These are phyloP conservation scores for Nymphalis polychloros DNA, from an alignment of 2,888 invertebrate genomes.

Conservation along the genomic window DNA sequence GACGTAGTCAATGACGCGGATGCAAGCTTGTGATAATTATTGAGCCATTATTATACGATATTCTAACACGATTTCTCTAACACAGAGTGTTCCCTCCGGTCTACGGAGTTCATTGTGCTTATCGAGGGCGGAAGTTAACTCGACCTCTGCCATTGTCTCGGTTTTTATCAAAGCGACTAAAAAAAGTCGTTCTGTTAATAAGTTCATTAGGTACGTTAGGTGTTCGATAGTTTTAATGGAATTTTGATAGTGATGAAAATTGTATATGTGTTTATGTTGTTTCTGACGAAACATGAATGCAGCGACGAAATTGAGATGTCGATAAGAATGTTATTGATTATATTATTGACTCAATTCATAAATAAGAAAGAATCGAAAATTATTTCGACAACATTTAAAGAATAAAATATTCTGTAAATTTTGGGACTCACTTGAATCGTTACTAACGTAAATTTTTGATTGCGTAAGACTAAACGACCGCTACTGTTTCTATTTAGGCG, in stretches of 20 bases:
- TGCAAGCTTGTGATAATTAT: background rate
- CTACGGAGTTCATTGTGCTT: slow-evolving; percentile 27
- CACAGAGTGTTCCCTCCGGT: slow-evolving; percentile 18
- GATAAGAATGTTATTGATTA: too few species aligned
- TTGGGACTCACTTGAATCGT: too few species aligned
- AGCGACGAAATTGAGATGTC: too few species aligned
- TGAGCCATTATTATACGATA: background rate
- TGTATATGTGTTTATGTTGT: too few species aligned
- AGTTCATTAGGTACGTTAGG: slow-evolving; percentile 12
- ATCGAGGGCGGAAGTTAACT: slow-evolving; percentile 30
- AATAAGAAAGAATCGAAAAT: too few species aligned
- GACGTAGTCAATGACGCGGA: background rate
- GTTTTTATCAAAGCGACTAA: slow-evolving; percentile 25
- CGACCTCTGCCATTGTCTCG: slow-evolving; percentile 28
- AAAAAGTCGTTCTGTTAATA: slow-evolving; percentile 9
- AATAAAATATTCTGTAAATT: too few species aligned
- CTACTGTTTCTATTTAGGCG: too few species aligned
- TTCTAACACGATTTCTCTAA: slow-evolving; percentile 16
- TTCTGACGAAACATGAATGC: too few species aligned
- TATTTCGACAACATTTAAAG: too few species aligned
- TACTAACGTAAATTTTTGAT: too few species aligned
- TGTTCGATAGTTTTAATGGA: slow-evolving; percentile 1
- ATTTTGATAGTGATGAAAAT: background rate
- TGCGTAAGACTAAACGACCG: too few species aligned
- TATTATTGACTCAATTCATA: too few species aligned